Percentiles rank a stretch among this genome's conserved stretches.
phyloP scores from a whole-genome alignment of 2,797 vertebrate species.

The Pogoniulus pusillus region DNA sequence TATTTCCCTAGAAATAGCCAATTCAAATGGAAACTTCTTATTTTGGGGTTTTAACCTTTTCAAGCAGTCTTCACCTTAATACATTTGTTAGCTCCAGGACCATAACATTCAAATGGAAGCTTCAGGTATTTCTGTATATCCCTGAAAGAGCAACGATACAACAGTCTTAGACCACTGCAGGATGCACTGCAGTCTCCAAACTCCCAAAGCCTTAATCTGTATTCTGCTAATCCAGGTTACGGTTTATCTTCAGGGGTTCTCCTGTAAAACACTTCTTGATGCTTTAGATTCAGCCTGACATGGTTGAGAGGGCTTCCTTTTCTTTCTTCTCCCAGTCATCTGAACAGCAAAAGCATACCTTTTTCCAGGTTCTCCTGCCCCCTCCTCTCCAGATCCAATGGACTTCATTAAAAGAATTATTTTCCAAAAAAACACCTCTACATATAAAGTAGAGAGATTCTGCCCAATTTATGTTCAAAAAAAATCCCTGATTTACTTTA shows the following conservation, averaged over 20 bases:
- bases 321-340: not conserved
- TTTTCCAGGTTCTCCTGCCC: not conserved
- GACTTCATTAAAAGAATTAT: slow-evolving; percentile 30
- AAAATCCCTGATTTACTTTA: not conserved
- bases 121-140: not conserved
- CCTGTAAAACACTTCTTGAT: slow-evolving; percentile 40
- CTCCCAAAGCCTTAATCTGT: slow-evolving; percentile 56
- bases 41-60: not conserved
- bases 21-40: not conserved
- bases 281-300: slow-evolving; percentile 37
- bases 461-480: not conserved
- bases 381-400: not conserved
- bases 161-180: not conserved
- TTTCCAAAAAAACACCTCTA: slow-evolving; percentile 33
- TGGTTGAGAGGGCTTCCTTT: slow-evolving; percentile 31
- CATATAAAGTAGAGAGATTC: no score
- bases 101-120: not conserved
- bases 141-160: not conserved
- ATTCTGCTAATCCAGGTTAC: slow-evolving; percentile 69
- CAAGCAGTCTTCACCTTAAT: not conserved
- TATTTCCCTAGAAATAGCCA: not conserved
- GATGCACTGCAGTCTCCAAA: not conserved
- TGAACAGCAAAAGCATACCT: not conserved
- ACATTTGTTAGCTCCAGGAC: not conserved
- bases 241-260: slow-evolving; percentile 66